These are phyloP conservation scores for Frieseomelitta varia DNA, from an alignment of 1,140 invertebrate species.

Conservation along the genomic window DNA sequence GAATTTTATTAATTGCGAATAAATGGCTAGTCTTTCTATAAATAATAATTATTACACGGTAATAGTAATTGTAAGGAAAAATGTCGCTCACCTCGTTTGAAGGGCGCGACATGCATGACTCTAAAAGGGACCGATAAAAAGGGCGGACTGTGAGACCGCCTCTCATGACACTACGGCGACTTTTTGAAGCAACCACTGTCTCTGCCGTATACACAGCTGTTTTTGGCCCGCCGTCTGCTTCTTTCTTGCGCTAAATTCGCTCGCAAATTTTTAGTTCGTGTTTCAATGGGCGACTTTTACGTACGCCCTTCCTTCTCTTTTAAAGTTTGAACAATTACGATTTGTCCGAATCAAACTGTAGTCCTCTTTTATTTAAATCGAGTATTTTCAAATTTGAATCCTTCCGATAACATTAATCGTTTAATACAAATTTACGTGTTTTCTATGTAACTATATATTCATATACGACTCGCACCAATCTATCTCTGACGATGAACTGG, in stretches of 20 bases:
- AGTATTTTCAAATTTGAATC: neutral
- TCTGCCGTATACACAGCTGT: slow-evolving; percentile 59
- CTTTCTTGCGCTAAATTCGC: slow-evolving; percentile 29
- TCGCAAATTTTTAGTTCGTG: slow-evolving; percentile 17
- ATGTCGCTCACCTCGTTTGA: slow-evolving; percentile 79
- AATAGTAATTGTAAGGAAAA: neutral
- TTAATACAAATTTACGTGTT: neutral
- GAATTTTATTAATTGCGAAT: slow-evolving; percentile 30
- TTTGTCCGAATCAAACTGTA: too few relatives aligned
- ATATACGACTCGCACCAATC: slow-evolving; percentile 40
- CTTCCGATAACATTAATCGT: neutral
- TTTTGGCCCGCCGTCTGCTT: slow-evolving; percentile 41
- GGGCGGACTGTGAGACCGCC: slow-evolving; percentile 81
- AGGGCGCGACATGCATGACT: slow-evolving; percentile 82
- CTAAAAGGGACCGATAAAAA: slow-evolving; percentile 79
- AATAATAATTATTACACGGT: neutral
- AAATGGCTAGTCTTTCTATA: neutral
- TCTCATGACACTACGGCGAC: slow-evolving; percentile 82
- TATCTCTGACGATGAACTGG: slow-evolving; percentile 74
- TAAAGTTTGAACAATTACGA: neutral
- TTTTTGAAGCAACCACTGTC: slow-evolving; percentile 76
- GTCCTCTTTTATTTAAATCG: neutral
- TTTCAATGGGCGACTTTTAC: slow-evolving; percentile 11
- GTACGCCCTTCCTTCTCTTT: slow-evolving; percentile 1
- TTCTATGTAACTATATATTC: neutral